phyloP scores from a whole-genome alignment of 2,113 vertebrate species.

The Orycteropus afer region DNA sequence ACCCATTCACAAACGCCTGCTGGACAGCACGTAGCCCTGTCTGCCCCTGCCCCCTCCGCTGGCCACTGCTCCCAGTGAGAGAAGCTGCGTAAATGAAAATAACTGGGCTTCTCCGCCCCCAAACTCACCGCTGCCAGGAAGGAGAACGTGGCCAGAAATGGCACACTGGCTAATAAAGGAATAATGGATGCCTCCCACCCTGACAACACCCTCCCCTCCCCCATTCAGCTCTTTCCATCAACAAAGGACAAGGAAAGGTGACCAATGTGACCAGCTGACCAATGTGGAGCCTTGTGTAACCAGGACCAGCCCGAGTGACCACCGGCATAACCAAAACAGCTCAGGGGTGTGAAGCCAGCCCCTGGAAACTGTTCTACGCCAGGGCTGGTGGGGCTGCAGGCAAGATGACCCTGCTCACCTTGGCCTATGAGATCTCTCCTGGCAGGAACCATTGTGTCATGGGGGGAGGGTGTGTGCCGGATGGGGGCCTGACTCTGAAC shows the following conservation, averaged over 20 bases:
- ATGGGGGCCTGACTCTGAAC: not conserved
- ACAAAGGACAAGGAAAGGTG: slow-evolving; percentile 36
- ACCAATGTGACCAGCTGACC: slow-evolving; percentile 31
- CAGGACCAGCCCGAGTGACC: slow-evolving; percentile 47
- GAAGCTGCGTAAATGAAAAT: slow-evolving; percentile 81
- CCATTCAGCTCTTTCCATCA: not conserved
- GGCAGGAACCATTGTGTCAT: not conserved
- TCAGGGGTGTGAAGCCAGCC: slow-evolving; percentile 31
- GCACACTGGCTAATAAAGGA: slow-evolving; percentile 79
- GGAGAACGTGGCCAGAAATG: slow-evolving; percentile 70
- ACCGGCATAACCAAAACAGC: slow-evolving; percentile 61
- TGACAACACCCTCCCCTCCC: slow-evolving; percentile 54
- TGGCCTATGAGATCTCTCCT: not conserved
- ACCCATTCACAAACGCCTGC: slow-evolving; percentile 89
- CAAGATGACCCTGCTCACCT: not conserved
- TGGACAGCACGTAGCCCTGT: slow-evolving; percentile 89
- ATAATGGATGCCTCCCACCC: slow-evolving; percentile 83
- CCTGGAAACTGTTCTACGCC: not conserved
- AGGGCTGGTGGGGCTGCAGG: not conserved
- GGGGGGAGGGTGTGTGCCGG: no score
- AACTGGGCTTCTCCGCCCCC: slow-evolving; percentile 74
- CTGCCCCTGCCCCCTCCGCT: slow-evolving; percentile 48
- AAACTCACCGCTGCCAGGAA: slow-evolving; percentile 74
- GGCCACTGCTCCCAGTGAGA: slow-evolving; percentile 58
- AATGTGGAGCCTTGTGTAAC: slow-evolving; percentile 61